Evolutionary conservation across 2,113 vertebrate species (phyloP), one percentile per base, ranked within the genome.

Genomic region (Oxygymnocypris stewartii): DNA sequence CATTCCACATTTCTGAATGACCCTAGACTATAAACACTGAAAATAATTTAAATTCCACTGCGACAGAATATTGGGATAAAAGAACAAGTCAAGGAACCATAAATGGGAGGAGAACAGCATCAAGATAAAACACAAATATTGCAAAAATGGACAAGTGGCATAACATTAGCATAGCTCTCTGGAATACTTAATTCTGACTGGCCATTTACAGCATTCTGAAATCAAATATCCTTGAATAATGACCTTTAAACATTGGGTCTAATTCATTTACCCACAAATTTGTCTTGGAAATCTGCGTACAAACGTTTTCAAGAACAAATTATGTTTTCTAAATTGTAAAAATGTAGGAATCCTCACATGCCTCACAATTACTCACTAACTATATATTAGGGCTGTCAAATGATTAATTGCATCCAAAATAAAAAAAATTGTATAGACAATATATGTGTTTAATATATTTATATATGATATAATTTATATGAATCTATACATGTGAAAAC

Each of bases 1-100:
- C 67, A 57, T 54, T 59, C 31, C 31, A 28, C 69, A 74, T 84
- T 84, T 71, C 80, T 51, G 28, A 63, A 81, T 28, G 57, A 82
- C 82, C 51, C 47, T 25, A 59, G 23, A 42, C 49, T 25, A 37
- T 73, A 31, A 74, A 84, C 16, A 14, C 49, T 7, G 65, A 54
- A 73, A 73, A 42, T 0, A 25, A 54, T 74, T 74, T 84, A 6
- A 73, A 74, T 54, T 59, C 8, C 35, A 84, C 67, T 84, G 44
- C 10, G 44, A 23, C 81, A 37, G 31, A 59, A 73, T 14, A 84
- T 74, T 73, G 47, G 2, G 4, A 73, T 25, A 84, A 73, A 57
- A 57, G 25, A 84, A 73, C 31, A 37, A 20, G 6, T 51, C 63
- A 51, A 69, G 6, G 2, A 23, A 51, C 5, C 10, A 11, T 71